Conservation (phyloP, 2,888 invertebrate genomes). For the Amphipoea oculea region DNA sequence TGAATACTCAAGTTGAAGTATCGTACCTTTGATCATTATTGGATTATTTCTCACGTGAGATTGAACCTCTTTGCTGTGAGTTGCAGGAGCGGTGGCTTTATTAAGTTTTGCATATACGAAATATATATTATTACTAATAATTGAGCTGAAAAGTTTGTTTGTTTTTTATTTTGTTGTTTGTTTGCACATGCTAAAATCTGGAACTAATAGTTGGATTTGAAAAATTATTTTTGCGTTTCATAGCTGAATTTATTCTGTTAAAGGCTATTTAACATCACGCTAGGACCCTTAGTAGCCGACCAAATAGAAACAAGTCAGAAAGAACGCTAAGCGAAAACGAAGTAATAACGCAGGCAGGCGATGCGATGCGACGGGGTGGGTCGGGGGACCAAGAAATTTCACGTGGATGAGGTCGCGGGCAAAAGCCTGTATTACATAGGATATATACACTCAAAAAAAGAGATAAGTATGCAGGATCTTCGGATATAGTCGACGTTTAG, state of each 20-base stretch:
- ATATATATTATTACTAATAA: background rate
- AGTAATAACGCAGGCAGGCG: background rate
- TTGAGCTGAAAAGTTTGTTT: too few species aligned
- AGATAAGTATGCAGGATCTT: too few species aligned
- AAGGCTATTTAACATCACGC: background rate
- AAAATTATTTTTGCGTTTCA: background rate
- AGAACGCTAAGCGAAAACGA: background rate
- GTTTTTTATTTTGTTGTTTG: background rate
- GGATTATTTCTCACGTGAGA: conserved; percentile 42
- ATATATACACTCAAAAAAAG: too few species aligned
- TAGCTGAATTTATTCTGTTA: background rate
- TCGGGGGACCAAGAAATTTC: too few species aligned
- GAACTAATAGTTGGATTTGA: background rate
- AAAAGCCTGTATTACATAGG: background rate
- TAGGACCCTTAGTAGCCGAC: background rate
- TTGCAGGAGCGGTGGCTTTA: conserved; percentile 10
- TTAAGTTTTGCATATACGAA: background rate
- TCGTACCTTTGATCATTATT: conserved; percentile 53
- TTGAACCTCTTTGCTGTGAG: conserved; percentile 13
- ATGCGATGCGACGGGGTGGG: too few species aligned
- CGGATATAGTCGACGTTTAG: too few species aligned
- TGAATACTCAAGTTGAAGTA: conserved; percentile 36
- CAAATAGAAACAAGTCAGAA: background rate
- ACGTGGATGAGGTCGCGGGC: background rate
- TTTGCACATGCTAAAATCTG: background rate